Evolutionary conservation across 1,140 invertebrate species (phyloP), one percentile per base, ranked within the genome.

Genomic region (Drosophila miranda): DNA sequence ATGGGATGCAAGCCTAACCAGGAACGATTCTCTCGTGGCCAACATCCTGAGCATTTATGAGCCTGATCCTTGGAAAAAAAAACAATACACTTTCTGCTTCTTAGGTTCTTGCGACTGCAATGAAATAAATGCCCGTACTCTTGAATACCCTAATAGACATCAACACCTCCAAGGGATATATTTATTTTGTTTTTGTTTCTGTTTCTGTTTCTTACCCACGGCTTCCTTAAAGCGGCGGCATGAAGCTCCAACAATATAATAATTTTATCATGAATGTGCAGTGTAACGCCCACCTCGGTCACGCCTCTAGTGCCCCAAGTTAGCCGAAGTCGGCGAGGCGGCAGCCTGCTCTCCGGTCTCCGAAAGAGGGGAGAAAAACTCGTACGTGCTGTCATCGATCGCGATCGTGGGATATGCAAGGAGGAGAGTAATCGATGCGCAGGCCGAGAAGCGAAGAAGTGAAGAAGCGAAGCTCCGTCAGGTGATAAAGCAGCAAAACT

Each of bases 321-420:
- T 48, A 41, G 28, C 26, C 46, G 52, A 64, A 61, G 64, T 41
- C 52, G 59, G 34, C 11, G 34, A 34, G 9, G 34, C 34, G 34
- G 34, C 46, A 50, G 61, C 16, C 61, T 42, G 26, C 38, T 23
- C 6, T 66, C 14, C 61, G 43, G 56, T 38, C 19, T 49, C 42
- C 13, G 44, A 51, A 48, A 51, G 34, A 23, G 56, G 19, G 42
- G 55, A 46, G 11, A 43, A 46, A 75, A 73, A 48, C 59, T 74
- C 68, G 82, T 75, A 86, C 81, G 81, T 86, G 81, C 81, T 86
- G 81, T 86, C 81, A 86, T 86, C 81, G 81, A 81, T 81, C 74
- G 77, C 63, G 77, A 84, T 61, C 80, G 71, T 68, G 54, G 73
- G 68, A 72, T 75, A 62, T 55, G 62, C 53, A 45, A 28, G 13